Evolutionary conservation across 2,888 invertebrate genomes (phyloP), one percentile per base, ranked within the genome.

Genomic region (Hoplodrina ambigua): DNA sequence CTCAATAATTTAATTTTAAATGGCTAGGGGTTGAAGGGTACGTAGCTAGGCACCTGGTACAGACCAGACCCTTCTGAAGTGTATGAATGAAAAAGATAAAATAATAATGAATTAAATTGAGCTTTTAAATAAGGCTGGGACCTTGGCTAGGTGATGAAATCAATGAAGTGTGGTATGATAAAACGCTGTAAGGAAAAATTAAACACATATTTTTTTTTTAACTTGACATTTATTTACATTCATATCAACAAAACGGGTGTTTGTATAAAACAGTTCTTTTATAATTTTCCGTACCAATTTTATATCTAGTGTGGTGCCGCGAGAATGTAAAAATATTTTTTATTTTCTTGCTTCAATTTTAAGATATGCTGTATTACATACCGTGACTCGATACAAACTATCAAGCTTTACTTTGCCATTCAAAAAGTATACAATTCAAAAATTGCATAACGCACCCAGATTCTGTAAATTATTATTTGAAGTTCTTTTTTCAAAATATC

Each of bases 211-310:
- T 78, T 82, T 78, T 78, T 82, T 90, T 94, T 91, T 90, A 94
- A 96, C 96, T 96, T 96, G 96, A 96, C 96, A 96, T 96, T 95
- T 96, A 96, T 96, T 96, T 96, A 96, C 96, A 96, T 96, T 94
- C 92, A 96, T 95, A 94, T 96, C 95, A 96, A 96, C 96, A 96
- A 96, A 96, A 96, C 94, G 94, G 95, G 94, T 96, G 96, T 96
- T 84, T 96, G 96, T 96, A 96, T 96, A 96, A 96, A 96, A 96
- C 95, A 94, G 94, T 94, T 94, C 90, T 92, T 93, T 94, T 88
- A 88, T 89, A 91, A 85, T 88, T 88, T 91, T 91, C 88, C 88
- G 91, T 92, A 93, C 93, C 93, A 92, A 92, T 94, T 92, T 91
- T 92, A 93, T 91, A 92, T 86, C 89, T 92, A 93, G 91, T 91